These are phyloP conservation scores for Prenolepis imparis DNA, from an alignment of 2,888 invertebrate species.

Conservation along the genomic window DNA sequence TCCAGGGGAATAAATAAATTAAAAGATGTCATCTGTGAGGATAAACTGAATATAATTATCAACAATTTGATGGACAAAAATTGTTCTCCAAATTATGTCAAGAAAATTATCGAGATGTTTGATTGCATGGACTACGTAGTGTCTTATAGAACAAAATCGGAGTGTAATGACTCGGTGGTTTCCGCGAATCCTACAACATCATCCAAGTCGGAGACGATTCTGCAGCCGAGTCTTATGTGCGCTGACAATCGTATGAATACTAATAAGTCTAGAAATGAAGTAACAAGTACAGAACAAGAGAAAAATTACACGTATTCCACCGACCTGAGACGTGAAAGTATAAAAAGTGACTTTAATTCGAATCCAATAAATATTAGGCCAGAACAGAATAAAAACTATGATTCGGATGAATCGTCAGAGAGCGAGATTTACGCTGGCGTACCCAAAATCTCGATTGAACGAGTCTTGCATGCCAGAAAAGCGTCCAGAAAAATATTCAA, in stretches of 20 bases:
- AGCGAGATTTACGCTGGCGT: slow-evolving; percentile 75
- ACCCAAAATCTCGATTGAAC: slow-evolving; percentile 67
- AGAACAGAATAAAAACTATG: neutral
- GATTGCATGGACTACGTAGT: slow-evolving; percentile 77
- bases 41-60: slow-evolving; percentile 76
- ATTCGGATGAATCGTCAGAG: slow-evolving; percentile 62
- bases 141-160: slow-evolving; percentile 58
- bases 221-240: neutral
- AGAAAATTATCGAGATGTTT: slow-evolving; percentile 78
- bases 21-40: slow-evolving; percentile 74
- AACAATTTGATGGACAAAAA: slow-evolving; percentile 77
- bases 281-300: neutral
- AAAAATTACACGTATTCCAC: neutral
- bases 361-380: neutral
- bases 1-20: slow-evolving; percentile 45
- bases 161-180: neutral
- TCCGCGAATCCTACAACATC: neutral
- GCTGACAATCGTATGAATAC: neutral
- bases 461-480: slow-evolving; percentile 52
- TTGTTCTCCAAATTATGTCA: slow-evolving; percentile 76
- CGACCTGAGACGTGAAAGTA: slow-evolving; percentile 1
- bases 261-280: neutral
- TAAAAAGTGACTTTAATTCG: slow-evolving; percentile 8
- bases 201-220: neutral
- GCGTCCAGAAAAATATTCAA: slow-evolving; percentile 30